Evolutionary conservation across 2,888 invertebrate genomes (phyloP).

Genomic region (Euplexia lucipara): DNA sequence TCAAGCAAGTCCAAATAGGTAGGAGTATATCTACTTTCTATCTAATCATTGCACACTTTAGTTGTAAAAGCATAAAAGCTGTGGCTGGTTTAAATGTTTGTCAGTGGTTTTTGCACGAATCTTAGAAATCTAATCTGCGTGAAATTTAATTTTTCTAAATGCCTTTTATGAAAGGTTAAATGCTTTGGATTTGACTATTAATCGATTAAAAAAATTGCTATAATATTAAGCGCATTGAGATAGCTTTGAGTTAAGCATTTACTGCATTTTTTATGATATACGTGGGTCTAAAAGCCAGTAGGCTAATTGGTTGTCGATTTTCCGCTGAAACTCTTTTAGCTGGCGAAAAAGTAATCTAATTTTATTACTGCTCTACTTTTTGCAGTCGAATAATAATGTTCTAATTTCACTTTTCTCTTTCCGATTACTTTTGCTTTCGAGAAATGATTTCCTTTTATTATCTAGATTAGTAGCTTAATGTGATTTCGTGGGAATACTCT

Average conservation of each 20-base stretch:
- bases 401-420: constrained; percentile 47
- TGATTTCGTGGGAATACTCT: constrained; percentile 31
- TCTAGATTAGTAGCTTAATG: constrained; percentile 13
- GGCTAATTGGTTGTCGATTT: constrained; percentile 37
- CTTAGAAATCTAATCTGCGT: constrained; percentile 77
- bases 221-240: constrained; percentile 25
- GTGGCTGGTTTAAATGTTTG: constrained; percentile 21
- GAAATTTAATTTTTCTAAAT: constrained; percentile 85
- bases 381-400: constrained; percentile 24
- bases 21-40: constrained; percentile 44
- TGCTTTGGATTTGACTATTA: constrained; percentile 46
- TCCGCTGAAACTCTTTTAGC: constrained; percentile 6
- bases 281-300: constrained; percentile 11
- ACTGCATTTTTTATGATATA: constrained; percentile 27
- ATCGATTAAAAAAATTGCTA: constrained; percentile 28
- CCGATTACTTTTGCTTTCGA: constrained; percentile 39
- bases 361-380: constrained; percentile 26
- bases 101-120: constrained; percentile 73
- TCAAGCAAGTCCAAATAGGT: no score
- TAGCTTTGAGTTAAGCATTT: constrained; percentile 7
- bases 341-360: constrained; percentile 15
- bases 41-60: constrained; percentile 10
- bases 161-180: constrained; percentile 74
- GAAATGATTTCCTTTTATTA: constrained; percentile 17
- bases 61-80: constrained; percentile 44